phyloP scores from a whole-genome alignment of 2,113 vertebrate species.

The Spea bombifrons region DNA sequence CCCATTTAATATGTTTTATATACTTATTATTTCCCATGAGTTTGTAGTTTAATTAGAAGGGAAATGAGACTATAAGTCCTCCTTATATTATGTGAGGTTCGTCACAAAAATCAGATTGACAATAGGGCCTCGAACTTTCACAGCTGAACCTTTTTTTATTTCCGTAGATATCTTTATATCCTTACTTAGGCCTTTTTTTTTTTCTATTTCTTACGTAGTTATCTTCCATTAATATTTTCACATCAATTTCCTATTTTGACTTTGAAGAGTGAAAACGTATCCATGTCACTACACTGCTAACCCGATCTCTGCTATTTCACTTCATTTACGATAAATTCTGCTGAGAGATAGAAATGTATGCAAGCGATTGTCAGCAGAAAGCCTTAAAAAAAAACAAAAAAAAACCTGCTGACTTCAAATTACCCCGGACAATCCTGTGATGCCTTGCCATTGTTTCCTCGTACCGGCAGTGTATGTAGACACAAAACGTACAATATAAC shows the following conservation, averaged over 20 bases:
- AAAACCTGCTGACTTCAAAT: slow-evolving; percentile 93
- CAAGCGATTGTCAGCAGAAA: slow-evolving; percentile 90
- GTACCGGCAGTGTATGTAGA: slow-evolving; percentile 58
- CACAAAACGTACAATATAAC: slow-evolving; percentile 31
- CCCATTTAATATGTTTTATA: too few species aligned
- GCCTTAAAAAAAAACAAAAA: slow-evolving; percentile 89
- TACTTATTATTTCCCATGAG: too few species aligned
- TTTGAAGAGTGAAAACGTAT: slow-evolving; percentile 68
- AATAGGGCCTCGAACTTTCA: too few species aligned
- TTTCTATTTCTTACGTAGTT: too few species aligned
- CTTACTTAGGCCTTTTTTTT: too few species aligned
- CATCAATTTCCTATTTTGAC: slow-evolving; percentile 60
- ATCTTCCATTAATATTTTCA: neutral
- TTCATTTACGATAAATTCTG: slow-evolving; percentile 78
- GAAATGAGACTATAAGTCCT: too few species aligned
- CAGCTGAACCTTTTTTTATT: too few species aligned
- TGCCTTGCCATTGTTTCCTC: slow-evolving; percentile 63
- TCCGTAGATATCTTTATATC: too few species aligned
- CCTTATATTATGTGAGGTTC: too few species aligned
- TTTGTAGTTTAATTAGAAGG: too few species aligned
- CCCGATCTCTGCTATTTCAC: slow-evolving; percentile 64
- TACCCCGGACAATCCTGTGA: slow-evolving; percentile 73
- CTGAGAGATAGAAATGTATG: slow-evolving; percentile 88
- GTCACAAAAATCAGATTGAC: too few species aligned
- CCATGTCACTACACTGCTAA: slow-evolving; percentile 66